Evolutionary conservation across 2,888 invertebrate species (phyloP).

Genomic region (Trachelus tabidus): DNA sequence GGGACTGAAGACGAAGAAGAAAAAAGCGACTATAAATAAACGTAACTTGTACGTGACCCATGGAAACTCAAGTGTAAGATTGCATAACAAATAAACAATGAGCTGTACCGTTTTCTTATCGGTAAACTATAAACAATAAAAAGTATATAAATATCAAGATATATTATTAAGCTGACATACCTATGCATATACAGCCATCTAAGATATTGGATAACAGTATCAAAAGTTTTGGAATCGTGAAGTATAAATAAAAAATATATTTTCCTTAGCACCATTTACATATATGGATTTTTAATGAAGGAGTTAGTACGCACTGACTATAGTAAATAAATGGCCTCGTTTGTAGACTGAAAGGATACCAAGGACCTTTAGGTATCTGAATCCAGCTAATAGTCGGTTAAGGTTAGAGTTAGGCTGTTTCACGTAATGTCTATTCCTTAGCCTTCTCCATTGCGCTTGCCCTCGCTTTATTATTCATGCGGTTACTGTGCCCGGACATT

Average conservation of each 20-base stretch:
- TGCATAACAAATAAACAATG: too few relatives aligned
- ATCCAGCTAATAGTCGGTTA: neutral
- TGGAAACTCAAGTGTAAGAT: too few relatives aligned
- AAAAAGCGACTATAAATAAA: too few relatives aligned
- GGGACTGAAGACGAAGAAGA: too few relatives aligned
- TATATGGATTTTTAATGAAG: neutral
- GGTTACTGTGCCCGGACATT: constrained; percentile 12
- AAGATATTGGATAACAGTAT: too few relatives aligned
- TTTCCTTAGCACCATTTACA: neutral
- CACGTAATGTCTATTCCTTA: neutral
- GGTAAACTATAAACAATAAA: too few relatives aligned
- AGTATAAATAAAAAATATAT: neutral
- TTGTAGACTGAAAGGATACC: neutral
- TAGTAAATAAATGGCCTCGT: neutral
- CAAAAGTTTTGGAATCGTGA: too few relatives aligned
- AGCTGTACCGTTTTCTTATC: too few relatives aligned
- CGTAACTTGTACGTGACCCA: too few relatives aligned
- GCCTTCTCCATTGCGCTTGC: constrained; percentile 8
- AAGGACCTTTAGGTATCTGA: neutral
- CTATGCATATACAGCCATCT: too few relatives aligned
- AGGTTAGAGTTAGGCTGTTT: neutral
- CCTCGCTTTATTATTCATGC: constrained; percentile 23
- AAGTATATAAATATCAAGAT: too few relatives aligned
- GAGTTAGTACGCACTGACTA: neutral
- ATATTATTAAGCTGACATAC: too few relatives aligned